A percentile compares a stretch with the other conserved stretches of the same genome.
Evolutionary conservation across 2,888 invertebrate species (phyloP).

Genomic region (Catocala nupta): DNA sequence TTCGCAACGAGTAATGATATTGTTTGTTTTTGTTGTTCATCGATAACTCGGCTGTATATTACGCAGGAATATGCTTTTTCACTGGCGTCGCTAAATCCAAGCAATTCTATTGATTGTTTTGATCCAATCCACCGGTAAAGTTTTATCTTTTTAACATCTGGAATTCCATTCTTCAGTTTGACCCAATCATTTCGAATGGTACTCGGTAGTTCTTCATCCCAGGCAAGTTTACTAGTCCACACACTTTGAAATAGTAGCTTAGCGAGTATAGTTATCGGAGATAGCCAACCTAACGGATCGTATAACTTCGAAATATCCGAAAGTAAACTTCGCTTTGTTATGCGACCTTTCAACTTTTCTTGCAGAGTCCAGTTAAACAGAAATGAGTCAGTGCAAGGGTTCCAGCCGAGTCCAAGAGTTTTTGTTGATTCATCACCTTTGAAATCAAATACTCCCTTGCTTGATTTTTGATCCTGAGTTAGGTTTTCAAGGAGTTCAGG

Average conservation of each 20-base stretch:
- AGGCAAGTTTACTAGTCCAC: neutral
- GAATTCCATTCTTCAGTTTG: slow-evolving; percentile 3
- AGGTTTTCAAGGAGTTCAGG: slow-evolving; percentile 1
- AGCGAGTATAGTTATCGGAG: neutral
- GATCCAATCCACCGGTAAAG: slow-evolving; percentile 3
- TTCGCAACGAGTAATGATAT: slow-evolving; percentile 29
- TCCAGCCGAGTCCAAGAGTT: slow-evolving; percentile 29
- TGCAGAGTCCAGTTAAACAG: slow-evolving; percentile 23
- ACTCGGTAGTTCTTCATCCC: neutral
- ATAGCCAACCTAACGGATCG: slow-evolving; percentile 10
- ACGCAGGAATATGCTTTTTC: slow-evolving; percentile 17
- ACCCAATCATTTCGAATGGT: neutral
- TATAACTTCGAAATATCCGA: slow-evolving; percentile 14
- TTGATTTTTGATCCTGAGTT: slow-evolving; percentile 2
- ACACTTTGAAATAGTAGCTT: slow-evolving; percentile 6
- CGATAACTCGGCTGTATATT: slow-evolving; percentile 17
- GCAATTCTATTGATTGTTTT: slow-evolving; percentile 23
- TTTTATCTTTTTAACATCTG: neutral
- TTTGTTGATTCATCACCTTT: slow-evolving; percentile 13
- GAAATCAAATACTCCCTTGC: slow-evolving; percentile 23
- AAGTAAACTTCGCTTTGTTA: slow-evolving; percentile 26
- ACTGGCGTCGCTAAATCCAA: slow-evolving; percentile 38
- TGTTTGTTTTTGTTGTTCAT: neutral
- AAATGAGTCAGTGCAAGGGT: slow-evolving; percentile 23
- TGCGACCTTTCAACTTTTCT: neutral